Evolutionary conservation across 2,113 vertebrate genomes (phyloP), one percentile per base, ranked within the genome.

Genomic region (Ranitomeya imitator): DNA sequence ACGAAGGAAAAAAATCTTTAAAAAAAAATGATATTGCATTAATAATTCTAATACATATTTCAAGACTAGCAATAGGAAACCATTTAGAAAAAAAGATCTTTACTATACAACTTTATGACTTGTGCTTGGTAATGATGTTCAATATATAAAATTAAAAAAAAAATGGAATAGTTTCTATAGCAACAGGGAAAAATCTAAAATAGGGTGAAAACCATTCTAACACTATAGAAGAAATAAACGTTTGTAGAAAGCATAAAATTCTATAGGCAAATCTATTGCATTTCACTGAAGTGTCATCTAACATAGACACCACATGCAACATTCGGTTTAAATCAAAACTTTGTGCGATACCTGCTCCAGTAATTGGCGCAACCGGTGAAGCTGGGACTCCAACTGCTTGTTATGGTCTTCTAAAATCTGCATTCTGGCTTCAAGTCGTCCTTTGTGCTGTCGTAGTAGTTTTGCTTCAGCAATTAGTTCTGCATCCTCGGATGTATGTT

Each of bases 391-490:
- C 92, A 99, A 21, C 71, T 99, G 98, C 79, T 97, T 98, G 91
- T 99, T 99, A 92, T 99, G 98, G 90, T 99, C 98, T 95, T 99
- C 98, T 90, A 99, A 88, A 90, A 99, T 98, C 91, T 98, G 97
- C 98, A 99, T 99, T 92, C 98, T 96, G 0, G 96, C 97, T 92
- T 99, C 98, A 88, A 99, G 94, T 0, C 97, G 96, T 10, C 98
- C 97, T 92, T 99, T 99, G 93, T 99, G 98, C 88, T 99, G 97
- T 88, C 98, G 94, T 11, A 99, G 95, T 59, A 99, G 96, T 86
- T 98, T 99, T 2, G 95, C 96, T 90, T 96, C 96, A 7, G 96
- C 95, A 88, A 96, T 95, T 18, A 96, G 95, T 88, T 96, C 96
- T 0, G 98, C 97, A 91, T 99, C 98, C 45, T 97, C 92, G 89